Conservation (phyloP, 1,140 invertebrate genomes). For the Sycophila sp. region DNA sequence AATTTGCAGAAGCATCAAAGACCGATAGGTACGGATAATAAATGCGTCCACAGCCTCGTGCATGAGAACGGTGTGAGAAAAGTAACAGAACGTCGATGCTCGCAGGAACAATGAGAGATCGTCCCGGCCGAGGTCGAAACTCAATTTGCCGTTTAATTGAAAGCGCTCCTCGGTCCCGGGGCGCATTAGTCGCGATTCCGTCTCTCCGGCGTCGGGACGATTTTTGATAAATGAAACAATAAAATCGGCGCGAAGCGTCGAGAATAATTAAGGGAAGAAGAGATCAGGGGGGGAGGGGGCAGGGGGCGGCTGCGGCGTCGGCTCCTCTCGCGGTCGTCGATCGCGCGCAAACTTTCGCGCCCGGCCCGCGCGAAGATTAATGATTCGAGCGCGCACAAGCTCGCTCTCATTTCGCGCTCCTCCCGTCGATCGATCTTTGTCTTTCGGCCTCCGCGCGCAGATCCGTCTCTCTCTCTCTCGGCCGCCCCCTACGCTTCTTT, state of each 20-base stretch:
- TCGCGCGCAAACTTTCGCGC: conserved; percentile 34
- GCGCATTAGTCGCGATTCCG: not conserved
- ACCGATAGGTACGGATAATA: too few species aligned
- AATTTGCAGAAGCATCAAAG: too few species aligned
- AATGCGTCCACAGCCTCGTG: too few species aligned
- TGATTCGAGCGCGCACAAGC: conserved; percentile 38
- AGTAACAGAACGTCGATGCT: too few species aligned
- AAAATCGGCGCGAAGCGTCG: conserved; percentile 10
- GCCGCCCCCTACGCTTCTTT: not conserved
- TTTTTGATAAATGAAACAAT: conserved; percentile 40
- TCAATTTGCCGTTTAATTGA: conserved; percentile 26
- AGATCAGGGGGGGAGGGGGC: not conserved
- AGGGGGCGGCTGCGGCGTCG: not conserved
- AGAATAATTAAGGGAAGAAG: conserved; percentile 36
- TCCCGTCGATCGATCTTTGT: conserved; percentile 15
- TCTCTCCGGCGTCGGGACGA: not conserved
- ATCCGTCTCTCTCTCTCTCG: conserved; percentile 9
- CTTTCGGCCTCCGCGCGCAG: not conserved
- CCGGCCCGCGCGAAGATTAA: conserved; percentile 48
- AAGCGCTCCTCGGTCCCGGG: not conserved
- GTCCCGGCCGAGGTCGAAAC: not conserved
- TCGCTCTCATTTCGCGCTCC: conserved; percentile 15
- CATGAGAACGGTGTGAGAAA: too few species aligned
- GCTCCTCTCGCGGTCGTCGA: conserved; percentile 1
- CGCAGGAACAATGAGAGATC: too few species aligned